Evolutionary conservation across 2,888 invertebrate species (phyloP).

Genomic region (Drosophila cognata): DNA sequence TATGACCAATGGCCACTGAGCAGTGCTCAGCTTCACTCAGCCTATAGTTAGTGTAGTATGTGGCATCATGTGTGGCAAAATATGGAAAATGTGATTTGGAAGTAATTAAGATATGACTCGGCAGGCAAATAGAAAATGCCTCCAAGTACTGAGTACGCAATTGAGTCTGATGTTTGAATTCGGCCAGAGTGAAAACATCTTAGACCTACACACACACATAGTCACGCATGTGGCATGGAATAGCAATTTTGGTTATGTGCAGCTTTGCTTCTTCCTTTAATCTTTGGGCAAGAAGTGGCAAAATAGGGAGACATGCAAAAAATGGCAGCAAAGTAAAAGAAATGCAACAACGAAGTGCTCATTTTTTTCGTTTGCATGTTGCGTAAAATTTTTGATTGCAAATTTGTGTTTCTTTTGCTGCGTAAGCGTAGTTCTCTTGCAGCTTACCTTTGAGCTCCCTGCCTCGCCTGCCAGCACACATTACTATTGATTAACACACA

Average conservation of each 20-base stretch:
- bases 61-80: conserved; percentile 21
- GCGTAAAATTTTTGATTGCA: conserved; percentile 71
- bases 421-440: conserved; percentile 37
- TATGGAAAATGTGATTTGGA: conserved; percentile 56
- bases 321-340: conserved; percentile 11
- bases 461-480: conserved; percentile 67
- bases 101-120: conserved; percentile 61
- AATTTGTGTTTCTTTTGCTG: conserved; percentile 64
- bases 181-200: conserved; percentile 1
- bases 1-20: conserved; percentile 55
- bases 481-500: conserved; percentile 79
- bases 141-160: conserved; percentile 26
- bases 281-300: background rate
- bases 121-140: conserved; percentile 28
- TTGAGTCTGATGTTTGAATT: conserved; percentile 29
- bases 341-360: conserved; percentile 23
- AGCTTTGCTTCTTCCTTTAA: conserved; percentile 22
- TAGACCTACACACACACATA: background rate
- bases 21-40: conserved; percentile 25
- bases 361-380: conserved; percentile 25
- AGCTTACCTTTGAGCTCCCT: conserved; percentile 52
- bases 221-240: background rate
- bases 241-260: conserved; percentile 7
- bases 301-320: background rate
- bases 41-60: background rate